phyloP scores from a whole-genome alignment of 2,888 invertebrate species.

The Patella depressa region DNA sequence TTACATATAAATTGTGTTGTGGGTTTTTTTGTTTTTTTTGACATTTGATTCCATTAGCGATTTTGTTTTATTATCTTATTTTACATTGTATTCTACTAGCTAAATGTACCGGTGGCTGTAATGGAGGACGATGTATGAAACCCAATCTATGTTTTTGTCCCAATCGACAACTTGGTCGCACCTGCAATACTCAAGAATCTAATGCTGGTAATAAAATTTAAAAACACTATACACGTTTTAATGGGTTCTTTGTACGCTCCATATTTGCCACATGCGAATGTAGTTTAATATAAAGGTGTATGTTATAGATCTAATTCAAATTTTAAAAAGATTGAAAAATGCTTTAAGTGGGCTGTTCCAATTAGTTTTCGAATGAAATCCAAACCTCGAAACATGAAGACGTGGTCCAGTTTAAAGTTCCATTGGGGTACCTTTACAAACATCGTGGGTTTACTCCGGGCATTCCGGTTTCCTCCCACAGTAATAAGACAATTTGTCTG shows the following conservation, averaged over 20 bases:
- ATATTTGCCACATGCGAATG: background rate
- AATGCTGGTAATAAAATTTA: background rate
- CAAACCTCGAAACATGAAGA: too few relatives aligned
- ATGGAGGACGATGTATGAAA: constrained; percentile 82
- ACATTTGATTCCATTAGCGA: background rate
- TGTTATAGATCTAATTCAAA: too few relatives aligned
- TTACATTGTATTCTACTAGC: constrained; percentile 35
- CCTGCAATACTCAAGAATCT: constrained; percentile 35
- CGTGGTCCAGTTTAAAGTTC: too few relatives aligned
- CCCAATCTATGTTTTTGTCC: constrained; percentile 87
- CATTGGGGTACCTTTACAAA: too few relatives aligned
- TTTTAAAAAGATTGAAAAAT: too few relatives aligned
- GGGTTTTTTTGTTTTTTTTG: background rate
- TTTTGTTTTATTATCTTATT: background rate
- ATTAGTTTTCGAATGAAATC: too few relatives aligned
- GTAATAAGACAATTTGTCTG: too few relatives aligned
- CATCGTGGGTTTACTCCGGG: too few relatives aligned
- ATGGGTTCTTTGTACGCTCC: background rate
- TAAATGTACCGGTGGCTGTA: constrained; percentile 71
- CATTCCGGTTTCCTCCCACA: too few relatives aligned
- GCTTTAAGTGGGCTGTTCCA: too few relatives aligned
- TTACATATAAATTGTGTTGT: too few relatives aligned
- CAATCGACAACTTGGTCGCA: constrained; percentile 68
- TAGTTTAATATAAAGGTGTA: background rate
- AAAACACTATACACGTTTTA: background rate